Evolutionary conservation across 2,113 vertebrate genomes (phyloP), one percentile per base, ranked within the genome.

Genomic region (Antidorcas marsupialis): DNA sequence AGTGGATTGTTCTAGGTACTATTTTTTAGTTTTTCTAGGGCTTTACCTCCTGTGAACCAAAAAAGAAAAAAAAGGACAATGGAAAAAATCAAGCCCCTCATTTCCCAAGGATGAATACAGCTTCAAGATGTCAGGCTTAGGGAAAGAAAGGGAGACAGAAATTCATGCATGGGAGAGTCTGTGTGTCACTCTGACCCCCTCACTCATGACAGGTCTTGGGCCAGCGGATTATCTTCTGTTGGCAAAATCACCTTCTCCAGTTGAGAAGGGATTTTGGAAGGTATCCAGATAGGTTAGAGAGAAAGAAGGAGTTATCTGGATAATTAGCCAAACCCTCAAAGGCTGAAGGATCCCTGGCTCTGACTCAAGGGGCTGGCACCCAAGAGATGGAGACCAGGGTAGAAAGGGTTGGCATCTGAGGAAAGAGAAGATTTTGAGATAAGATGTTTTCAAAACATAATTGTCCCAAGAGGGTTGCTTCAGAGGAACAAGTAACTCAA

Each of bases 31-130:
- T 97, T 97, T 94, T 92, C 91, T 93, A 86, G 16, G 94, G 39
- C 27, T 79, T 97, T 57, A 97, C 91, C 93, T 94, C 78, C 71
- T 86, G 13, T 94, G 88, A 97, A 97, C 96, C 60, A 91, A 95
- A 90, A 90, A 59, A 59, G 3, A 33, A 50, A 67, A 43, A 71
- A 25, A 57, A 23, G 21, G 85, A 92, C 3, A 12, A 84, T 39
- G 53, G 39, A 59, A 96, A 92, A 91, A 59, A 19, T n/a, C 76
- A 91, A 93, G 78, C 21, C 21, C 19, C 13, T 95, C 74, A 28
- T n/a, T 85, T 91, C 67, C 76, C 67, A 94, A 78, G n/a, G 67
- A 21, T 60, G 15, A 60, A 5, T 2, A 43, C 23, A n/a, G 10
- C 21, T 71, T 88, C 67, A 43, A 57, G 33, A 86, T 16, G 6